Evolutionary conservation across 2,888 invertebrate genomes (phyloP).

Genomic region (Xestia rhomboidea): DNA sequence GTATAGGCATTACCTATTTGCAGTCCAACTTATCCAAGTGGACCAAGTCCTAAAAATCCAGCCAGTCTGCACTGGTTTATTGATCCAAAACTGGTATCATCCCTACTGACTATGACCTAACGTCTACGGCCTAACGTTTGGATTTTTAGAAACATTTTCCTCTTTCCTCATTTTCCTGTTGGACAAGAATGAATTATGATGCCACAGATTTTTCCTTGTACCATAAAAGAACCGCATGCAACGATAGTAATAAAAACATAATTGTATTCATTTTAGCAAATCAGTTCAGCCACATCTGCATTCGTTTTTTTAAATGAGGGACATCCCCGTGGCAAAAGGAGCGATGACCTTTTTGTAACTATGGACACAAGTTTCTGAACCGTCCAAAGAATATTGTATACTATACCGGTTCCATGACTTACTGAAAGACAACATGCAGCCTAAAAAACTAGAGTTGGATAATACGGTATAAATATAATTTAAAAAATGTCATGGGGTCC

Average conservation of each 20-base stretch:
- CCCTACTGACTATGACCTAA: not conserved
- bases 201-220: slow-evolving; percentile 32
- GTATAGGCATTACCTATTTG: too few relatives aligned
- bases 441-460: too few relatives aligned
- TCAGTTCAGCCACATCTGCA: not conserved
- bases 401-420: too few relatives aligned
- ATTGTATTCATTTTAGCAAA: slow-evolving; percentile 6
- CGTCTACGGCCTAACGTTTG: not conserved
- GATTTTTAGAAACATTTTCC: slow-evolving; percentile 28
- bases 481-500: too few relatives aligned
- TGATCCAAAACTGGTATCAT: not conserved
- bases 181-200: not conserved
- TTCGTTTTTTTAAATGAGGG: not conserved
- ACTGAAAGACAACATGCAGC: too few relatives aligned
- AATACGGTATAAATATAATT: too few relatives aligned
- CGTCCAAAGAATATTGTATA: too few relatives aligned
- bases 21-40: not conserved
- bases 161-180: slow-evolving; percentile 40
- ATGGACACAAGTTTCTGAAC: too few relatives aligned
- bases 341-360: not conserved
- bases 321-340: not conserved
- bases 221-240: slow-evolving; percentile 26
- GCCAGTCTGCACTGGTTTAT: not conserved
- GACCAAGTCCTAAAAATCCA: not conserved
- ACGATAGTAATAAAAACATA: not conserved